Evolutionary conservation across 2,113 vertebrate genomes (phyloP).

Genomic region (Dasyornis broadbenti): DNA sequence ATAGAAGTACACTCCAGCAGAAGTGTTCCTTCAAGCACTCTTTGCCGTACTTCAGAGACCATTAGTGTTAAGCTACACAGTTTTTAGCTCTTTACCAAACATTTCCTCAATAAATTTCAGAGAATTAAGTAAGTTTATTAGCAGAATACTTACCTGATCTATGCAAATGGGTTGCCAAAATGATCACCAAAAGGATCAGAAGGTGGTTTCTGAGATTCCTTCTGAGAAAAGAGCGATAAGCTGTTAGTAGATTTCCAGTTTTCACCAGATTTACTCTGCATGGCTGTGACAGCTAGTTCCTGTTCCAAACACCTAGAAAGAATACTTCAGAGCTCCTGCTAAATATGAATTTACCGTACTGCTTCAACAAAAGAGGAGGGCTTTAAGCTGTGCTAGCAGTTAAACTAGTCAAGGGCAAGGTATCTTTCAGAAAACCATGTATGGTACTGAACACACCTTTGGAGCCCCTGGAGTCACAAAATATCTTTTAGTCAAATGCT

Average conservation of each 20-base stretch:
- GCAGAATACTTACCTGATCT: slow-evolving; percentile 61
- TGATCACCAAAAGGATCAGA: slow-evolving; percentile 73
- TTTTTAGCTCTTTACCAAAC: background rate
- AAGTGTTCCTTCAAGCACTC: background rate
- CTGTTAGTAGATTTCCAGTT: background rate
- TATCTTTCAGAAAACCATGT: background rate
- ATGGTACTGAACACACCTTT: background rate
- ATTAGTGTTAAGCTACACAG: background rate
- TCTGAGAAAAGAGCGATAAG: background rate
- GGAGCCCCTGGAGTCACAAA: background rate
- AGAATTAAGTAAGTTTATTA: background rate
- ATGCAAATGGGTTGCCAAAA: slow-evolving; percentile 90
- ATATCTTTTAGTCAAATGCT: background rate
- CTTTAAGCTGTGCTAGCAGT: background rate
- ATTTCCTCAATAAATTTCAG: background rate
- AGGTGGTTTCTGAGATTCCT: slow-evolving; percentile 37
- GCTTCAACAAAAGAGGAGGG: background rate
- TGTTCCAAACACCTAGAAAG: background rate
- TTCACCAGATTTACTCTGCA: background rate
- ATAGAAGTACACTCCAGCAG: background rate
- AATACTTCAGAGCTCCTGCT: background rate
- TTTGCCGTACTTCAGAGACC: background rate
- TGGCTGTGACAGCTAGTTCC: background rate
- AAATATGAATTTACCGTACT: background rate
- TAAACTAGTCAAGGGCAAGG: background rate